Conservation (phyloP, 2,113 vertebrate species). For the Myotis davidii region DNA sequence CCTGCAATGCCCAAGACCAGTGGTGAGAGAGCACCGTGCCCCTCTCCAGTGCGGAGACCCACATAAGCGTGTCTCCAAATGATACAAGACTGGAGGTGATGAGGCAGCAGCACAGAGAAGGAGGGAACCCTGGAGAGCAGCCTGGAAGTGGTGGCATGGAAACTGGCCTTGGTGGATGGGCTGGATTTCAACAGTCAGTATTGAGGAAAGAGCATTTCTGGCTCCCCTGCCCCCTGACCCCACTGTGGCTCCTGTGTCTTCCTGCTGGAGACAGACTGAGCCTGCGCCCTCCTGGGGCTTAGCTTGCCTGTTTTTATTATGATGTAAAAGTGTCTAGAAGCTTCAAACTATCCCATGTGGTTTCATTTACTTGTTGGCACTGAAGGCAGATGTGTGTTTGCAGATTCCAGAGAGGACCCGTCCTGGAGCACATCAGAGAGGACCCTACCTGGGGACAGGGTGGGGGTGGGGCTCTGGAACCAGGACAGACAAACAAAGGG, state of each 20-base stretch:
- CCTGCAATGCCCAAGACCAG: background rate
- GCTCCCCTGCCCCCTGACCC: background rate
- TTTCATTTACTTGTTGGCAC: background rate
- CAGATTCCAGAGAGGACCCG: background rate
- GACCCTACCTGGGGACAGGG: background rate
- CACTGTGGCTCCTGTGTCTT: background rate
- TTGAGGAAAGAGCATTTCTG: background rate
- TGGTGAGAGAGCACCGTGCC: background rate
- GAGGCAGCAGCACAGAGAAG: background rate
- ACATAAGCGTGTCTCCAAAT: background rate
- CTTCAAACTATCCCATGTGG: background rate
- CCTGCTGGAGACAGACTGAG: background rate
- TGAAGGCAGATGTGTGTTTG: background rate
- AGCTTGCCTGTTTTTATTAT: background rate
- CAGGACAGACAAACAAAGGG: background rate
- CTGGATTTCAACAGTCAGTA: background rate
- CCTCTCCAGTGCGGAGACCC: background rate
- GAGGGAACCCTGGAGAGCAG: background rate
- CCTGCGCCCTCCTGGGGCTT: background rate
- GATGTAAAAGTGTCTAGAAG: background rate
- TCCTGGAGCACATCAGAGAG: rapidly evolving
- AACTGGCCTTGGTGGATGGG: background rate
- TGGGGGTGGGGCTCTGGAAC: background rate
- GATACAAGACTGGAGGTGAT: background rate
- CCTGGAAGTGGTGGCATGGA: background rate